Percentiles rank a stretch among this genome's conserved stretches.
These are phyloP conservation scores for Beroe forskalii DNA, from an alignment of 37 sponge, comb jelly and placozoan genomes.

Conservation along the genomic window DNA sequence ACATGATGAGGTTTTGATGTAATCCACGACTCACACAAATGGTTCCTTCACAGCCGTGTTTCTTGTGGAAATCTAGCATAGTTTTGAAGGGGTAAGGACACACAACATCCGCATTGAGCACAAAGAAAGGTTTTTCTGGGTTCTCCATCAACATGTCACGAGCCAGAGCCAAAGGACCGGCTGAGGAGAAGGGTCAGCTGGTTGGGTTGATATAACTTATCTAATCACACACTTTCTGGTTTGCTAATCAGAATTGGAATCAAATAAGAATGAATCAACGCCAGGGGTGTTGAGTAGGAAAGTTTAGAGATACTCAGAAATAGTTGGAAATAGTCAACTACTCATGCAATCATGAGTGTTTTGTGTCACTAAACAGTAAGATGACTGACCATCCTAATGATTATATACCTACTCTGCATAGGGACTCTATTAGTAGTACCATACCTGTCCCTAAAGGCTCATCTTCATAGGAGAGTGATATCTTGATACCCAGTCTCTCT, in stretches of 20 bases:
- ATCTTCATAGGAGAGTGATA: constrained; percentile 83
- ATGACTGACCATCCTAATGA: no score
- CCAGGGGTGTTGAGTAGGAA: no score
- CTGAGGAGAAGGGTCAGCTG: constrained; percentile 64
- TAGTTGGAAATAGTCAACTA: no score
- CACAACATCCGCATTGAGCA: constrained; percentile 94
- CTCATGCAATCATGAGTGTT: no score
- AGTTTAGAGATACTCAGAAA: no score
- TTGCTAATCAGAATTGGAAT: no score
- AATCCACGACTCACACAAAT: constrained; percentile 91
- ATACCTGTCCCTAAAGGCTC: constrained; percentile 93
- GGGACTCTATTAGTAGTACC: not conserved
- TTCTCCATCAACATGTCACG: constrained; percentile 65
- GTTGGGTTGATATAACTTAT: no score
- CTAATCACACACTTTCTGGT: no score
- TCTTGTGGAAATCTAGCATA: constrained; percentile 80
- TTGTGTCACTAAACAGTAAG: no score
- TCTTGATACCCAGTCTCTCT: constrained; percentile 82
- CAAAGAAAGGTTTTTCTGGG: constrained; percentile 92
- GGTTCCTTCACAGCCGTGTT: constrained; percentile 92
- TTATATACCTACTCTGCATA: no score
- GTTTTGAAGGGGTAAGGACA: constrained; percentile 92
- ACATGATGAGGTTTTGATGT: not conserved
- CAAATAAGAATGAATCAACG: no score
- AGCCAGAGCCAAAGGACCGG: constrained; percentile 92